Percentiles rank a stretch among this genome's conserved stretches.
Conservation (phyloP, 35 echinoderm and acorn worm species). For the Apostichopus japonicus region DNA sequence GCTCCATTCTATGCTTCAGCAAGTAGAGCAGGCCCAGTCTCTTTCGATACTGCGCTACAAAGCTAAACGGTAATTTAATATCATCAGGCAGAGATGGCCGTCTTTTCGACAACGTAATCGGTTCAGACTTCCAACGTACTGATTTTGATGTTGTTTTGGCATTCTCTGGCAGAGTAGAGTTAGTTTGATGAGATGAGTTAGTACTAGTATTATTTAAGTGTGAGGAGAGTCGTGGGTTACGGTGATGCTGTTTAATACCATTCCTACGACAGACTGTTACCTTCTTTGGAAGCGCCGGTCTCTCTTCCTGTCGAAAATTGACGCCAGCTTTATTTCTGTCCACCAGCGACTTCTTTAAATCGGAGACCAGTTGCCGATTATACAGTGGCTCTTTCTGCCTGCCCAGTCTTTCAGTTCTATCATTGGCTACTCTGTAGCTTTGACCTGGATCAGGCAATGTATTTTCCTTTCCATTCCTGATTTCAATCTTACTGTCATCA, state of each 20-base stretch:
- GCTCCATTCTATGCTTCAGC: slow-evolving; percentile 24
- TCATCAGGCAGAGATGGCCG: background rate
- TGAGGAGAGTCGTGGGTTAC: background rate
- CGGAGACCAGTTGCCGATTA: background rate
- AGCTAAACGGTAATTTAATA: background rate
- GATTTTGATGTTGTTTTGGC: too few relatives aligned
- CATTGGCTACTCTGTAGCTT: too few relatives aligned
- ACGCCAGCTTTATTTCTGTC: background rate
- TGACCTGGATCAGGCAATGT: too few relatives aligned
- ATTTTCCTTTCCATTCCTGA: too few relatives aligned
- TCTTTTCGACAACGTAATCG: background rate
- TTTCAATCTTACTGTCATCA: too few relatives aligned
- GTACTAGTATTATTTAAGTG: background rate
- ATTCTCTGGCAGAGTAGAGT: background rate
- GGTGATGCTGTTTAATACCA: background rate
- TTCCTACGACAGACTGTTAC: background rate
- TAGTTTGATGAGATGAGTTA: background rate
- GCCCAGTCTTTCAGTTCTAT: too few relatives aligned
- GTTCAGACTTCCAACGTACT: background rate
- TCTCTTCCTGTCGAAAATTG: background rate
- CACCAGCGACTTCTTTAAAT: background rate
- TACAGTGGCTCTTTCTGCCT: background rate
- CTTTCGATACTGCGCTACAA: slow-evolving; percentile 8
- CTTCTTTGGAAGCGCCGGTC: background rate
- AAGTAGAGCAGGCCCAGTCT: background rate